Evolutionary conservation across 37 sponge, comb jelly and placozoan species (phyloP).

Genomic region (Oscarella lobularis): DNA sequence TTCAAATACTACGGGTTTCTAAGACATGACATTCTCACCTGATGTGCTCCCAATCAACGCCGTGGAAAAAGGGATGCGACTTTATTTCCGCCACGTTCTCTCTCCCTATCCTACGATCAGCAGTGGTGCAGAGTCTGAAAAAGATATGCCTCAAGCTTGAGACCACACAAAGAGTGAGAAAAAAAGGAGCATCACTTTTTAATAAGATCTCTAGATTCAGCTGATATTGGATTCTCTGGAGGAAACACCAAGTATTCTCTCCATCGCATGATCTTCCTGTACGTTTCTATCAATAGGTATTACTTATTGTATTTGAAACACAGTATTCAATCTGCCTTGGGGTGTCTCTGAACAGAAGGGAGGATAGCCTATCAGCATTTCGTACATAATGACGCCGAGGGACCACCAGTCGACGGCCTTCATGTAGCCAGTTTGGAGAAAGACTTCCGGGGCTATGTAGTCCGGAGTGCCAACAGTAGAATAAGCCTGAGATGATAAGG

Average conservation of each 20-base stretch:
- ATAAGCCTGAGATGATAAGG: slow-evolving; percentile 81
- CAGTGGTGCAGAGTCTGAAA: background rate
- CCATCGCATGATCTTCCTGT: slow-evolving; percentile 95
- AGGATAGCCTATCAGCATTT: slow-evolving; percentile 97
- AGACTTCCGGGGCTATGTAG: slow-evolving; percentile 99
- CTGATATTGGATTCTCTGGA: slow-evolving; percentile 76
- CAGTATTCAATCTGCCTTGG: slow-evolving; percentile 25
- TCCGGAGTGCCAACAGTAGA: slow-evolving; percentile 96
- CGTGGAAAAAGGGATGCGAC: slow-evolving; percentile 68
- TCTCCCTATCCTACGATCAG: slow-evolving; percentile 2
- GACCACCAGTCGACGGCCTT: slow-evolving; percentile 91
- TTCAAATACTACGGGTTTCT: background rate
- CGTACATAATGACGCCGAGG: slow-evolving; percentile 93
- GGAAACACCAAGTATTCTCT: slow-evolving; percentile 78
- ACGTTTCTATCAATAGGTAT: slow-evolving; percentile 66
- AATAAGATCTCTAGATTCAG: slow-evolving; percentile 71
- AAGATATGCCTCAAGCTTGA: background rate
- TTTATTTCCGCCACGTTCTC: slow-evolving; percentile 46
- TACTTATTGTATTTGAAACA: background rate
- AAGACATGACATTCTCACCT: slow-evolving; percentile 11
- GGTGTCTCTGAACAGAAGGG: slow-evolving; percentile 94
- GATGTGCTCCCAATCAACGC: slow-evolving; percentile 91
- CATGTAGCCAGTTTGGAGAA: slow-evolving; percentile 78
- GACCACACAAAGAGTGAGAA: background rate
- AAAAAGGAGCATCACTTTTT: slow-evolving; percentile 25